Conservation (phyloP, 1,140 invertebrate genomes). For the Drosophila orosa region DNA sequence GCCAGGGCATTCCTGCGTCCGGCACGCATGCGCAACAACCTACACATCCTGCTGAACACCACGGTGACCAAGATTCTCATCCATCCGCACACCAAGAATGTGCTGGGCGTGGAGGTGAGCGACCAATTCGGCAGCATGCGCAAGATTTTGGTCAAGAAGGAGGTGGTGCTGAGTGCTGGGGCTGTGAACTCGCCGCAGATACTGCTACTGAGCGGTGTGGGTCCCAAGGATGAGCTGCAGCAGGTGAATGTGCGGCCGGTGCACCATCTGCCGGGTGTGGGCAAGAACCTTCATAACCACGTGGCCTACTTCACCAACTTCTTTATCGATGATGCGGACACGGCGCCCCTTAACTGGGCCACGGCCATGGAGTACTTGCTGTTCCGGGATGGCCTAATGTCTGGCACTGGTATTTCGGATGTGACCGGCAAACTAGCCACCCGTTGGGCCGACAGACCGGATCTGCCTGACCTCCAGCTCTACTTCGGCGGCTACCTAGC, state of each 20-base stretch:
- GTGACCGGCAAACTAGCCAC: constrained; percentile 93
- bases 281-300: constrained; percentile 95
- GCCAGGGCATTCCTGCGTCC: constrained; percentile 93
- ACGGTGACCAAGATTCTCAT: constrained; percentile 90
- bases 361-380: constrained; percentile 94
- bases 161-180: constrained; percentile 90
- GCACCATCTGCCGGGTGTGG: constrained; percentile 92
- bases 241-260: constrained; percentile 87
- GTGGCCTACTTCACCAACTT: constrained; percentile 92
- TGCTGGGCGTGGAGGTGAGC: constrained; percentile 86
- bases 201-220: constrained; percentile 93
- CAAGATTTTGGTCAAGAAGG: constrained; percentile 89
- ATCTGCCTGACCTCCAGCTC: constrained; percentile 93
- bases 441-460: constrained; percentile 90
- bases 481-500: constrained; percentile 94
- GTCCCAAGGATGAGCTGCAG: constrained; percentile 89
- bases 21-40: constrained; percentile 88
- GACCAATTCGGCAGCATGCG: constrained; percentile 86
- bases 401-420: constrained; percentile 92
- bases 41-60: constrained; percentile 91
- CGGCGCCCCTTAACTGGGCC: constrained; percentile 92
- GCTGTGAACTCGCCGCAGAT: constrained; percentile 93
- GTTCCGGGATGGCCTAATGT: constrained; percentile 93
- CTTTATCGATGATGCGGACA: constrained; percentile 92
- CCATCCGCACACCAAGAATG: constrained; percentile 85